phyloP scores from a whole-genome alignment of 2,113 vertebrate genomes.

The Callaeas wilsoni region DNA sequence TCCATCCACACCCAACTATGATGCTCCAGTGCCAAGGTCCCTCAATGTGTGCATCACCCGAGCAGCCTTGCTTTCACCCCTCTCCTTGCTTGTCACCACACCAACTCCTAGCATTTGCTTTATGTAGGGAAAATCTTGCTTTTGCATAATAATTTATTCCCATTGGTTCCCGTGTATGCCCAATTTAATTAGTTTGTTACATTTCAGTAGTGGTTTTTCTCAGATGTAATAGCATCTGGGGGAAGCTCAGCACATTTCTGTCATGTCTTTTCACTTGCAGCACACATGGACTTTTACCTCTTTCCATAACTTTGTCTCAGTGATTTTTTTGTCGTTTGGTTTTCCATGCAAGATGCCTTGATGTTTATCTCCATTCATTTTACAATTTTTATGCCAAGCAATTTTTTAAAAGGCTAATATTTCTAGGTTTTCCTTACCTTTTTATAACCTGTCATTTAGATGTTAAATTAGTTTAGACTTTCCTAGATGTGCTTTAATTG shows the following conservation, averaged over 20 bases:
- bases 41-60: not conserved
- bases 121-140: not conserved
- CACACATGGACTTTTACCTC: not conserved
- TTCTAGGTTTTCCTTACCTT: not conserved
- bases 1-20: not conserved
- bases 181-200: constrained; percentile 36
- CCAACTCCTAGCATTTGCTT: not conserved
- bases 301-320: not conserved
- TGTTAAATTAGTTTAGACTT: constrained; percentile 27
- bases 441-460: constrained; percentile 1
- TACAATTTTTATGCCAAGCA: not conserved
- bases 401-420: not conserved
- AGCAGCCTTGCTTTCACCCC: not conserved
- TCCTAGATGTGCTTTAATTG: constrained; percentile 21
- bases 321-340: not conserved
- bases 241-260: constrained; percentile 28
- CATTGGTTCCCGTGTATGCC: not conserved
- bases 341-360: not conserved
- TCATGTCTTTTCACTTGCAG: not conserved
- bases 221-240: not conserved
- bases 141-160: constrained; percentile 44
- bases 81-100: not conserved
- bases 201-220: constrained; percentile 1
- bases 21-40: not conserved
- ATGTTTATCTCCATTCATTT: not conserved